phyloP scores from a whole-genome alignment of 2,888 invertebrate genomes.

The Mesochorus sp. region DNA sequence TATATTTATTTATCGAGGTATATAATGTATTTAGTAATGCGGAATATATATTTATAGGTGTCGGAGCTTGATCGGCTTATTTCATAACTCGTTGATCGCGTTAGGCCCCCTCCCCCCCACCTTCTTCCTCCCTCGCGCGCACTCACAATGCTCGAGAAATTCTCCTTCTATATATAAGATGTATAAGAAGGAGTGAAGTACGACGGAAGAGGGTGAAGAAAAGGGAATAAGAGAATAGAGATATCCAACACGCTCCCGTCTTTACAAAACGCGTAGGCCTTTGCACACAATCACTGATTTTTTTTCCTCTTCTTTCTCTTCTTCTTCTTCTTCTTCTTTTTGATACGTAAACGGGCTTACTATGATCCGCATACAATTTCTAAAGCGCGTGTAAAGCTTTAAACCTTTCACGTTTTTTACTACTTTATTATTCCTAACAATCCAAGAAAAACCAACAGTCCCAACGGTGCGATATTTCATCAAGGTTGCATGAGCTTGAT shows the following conservation, averaged over 20 bases:
- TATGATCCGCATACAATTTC: neutral
- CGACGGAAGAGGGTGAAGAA: constrained; percentile 56
- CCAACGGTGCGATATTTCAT: neutral
- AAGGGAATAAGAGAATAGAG: constrained; percentile 2
- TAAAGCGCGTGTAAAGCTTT: too few species aligned
- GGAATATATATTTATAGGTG: constrained; percentile 38
- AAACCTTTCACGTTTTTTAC: neutral
- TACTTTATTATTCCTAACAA: neutral
- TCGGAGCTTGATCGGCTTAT: constrained; percentile 55
- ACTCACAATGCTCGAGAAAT: constrained; percentile 36
- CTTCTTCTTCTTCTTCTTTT: neutral
- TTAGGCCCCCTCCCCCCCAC: constrained; percentile 41
- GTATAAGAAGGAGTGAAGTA: constrained; percentile 62
- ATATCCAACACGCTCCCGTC: constrained; percentile 26
- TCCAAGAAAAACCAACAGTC: too few species aligned
- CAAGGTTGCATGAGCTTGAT: constrained; percentile 42
- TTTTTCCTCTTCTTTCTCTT: neutral
- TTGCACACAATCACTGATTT: constrained; percentile 1
- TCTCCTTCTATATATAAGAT: constrained; percentile 1
- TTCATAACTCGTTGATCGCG: constrained; percentile 59
- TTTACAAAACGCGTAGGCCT: constrained; percentile 13
- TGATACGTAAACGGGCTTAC: neutral
- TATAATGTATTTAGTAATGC: constrained; percentile 25
- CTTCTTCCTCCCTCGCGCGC: constrained; percentile 1
- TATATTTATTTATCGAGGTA: constrained; percentile 12